Percentiles rank a stretch among this genome's conserved stretches.
Conservation (phyloP, 1,140 invertebrate species). For the Drosophila lini region DNA sequence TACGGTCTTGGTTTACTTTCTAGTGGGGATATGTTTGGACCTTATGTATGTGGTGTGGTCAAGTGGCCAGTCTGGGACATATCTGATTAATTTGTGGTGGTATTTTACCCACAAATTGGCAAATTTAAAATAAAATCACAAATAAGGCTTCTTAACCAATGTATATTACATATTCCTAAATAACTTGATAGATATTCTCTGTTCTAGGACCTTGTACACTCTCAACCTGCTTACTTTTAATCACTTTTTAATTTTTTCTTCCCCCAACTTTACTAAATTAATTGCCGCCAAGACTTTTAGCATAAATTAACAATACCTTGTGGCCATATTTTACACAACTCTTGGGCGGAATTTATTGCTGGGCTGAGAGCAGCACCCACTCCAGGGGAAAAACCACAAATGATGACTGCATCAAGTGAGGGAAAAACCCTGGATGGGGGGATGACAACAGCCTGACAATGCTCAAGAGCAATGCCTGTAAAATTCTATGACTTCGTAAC, state of each 20-base stretch:
- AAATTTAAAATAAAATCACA: no score
- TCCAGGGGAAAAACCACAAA: conserved; percentile 41
- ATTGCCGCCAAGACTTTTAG: not conserved
- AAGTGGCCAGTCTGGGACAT: conserved; percentile 27
- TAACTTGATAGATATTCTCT: not conserved
- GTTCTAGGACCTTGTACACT: not conserved
- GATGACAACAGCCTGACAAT: conserved; percentile 20
- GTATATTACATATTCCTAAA: no score
- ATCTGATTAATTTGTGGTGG: conserved; percentile 42
- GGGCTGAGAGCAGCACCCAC: not conserved
- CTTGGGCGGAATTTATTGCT: not conserved
- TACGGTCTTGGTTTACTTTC: conserved; percentile 22
- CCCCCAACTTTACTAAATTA: not conserved
- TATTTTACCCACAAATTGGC: not conserved
- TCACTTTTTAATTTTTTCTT: not conserved
- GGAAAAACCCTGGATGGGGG: not conserved
- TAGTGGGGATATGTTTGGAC: not conserved
- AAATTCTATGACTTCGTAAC: conserved; percentile 84
- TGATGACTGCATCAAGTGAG: conserved; percentile 53
- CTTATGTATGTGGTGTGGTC: conserved; percentile 17
- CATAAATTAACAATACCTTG: conserved; percentile 6
- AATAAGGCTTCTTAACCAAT: no score
- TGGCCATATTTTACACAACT: conserved; percentile 17
- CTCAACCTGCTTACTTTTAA: not conserved
- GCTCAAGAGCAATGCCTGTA: conserved; percentile 71